Conservation (phyloP, 2,113 vertebrate genomes). For the Microtus oregoni region DNA sequence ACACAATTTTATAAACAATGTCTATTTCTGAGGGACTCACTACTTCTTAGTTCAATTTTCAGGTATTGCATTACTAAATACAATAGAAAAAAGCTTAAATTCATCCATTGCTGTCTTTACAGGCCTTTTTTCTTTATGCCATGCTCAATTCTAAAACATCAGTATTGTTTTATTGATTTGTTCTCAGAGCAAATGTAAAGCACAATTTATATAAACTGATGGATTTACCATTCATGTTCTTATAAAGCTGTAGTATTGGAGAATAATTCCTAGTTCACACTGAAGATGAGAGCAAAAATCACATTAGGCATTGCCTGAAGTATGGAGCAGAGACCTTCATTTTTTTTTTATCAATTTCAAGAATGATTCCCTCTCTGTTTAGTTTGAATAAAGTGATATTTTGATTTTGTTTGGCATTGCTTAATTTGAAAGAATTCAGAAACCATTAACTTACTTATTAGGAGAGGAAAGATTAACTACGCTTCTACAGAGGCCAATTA, state of each 20-base stretch:
- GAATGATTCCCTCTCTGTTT: constrained; percentile 73
- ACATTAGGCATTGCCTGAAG: constrained; percentile 72
- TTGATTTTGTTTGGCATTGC: constrained; percentile 42
- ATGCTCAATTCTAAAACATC: constrained; percentile 40
- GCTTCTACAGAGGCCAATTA: not conserved
- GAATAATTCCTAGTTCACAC: constrained; percentile 57
- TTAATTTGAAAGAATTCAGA: constrained; percentile 55
- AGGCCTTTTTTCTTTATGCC: not conserved
- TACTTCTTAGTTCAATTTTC: not conserved
- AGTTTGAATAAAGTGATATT: constrained; percentile 54
- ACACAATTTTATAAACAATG: not conserved
- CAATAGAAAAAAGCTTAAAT: constrained; percentile 12
- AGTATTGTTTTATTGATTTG: constrained; percentile 74
- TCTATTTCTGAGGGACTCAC: not conserved
- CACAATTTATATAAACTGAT: constrained; percentile 67
- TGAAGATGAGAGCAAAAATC: constrained; percentile 61
- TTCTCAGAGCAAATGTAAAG: constrained; percentile 45
- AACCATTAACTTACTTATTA: not conserved
- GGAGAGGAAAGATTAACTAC: not conserved
- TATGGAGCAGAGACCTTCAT: constrained; percentile 66
- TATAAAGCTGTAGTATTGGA: constrained; percentile 12
- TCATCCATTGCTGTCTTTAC: not conserved
- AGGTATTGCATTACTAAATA: not conserved
- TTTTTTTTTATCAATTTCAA: constrained; percentile 69
- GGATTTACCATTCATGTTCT: constrained; percentile 52